phyloP scores from a whole-genome alignment of 1,140 invertebrate genomes.

The Campoletis sonorensis region DNA sequence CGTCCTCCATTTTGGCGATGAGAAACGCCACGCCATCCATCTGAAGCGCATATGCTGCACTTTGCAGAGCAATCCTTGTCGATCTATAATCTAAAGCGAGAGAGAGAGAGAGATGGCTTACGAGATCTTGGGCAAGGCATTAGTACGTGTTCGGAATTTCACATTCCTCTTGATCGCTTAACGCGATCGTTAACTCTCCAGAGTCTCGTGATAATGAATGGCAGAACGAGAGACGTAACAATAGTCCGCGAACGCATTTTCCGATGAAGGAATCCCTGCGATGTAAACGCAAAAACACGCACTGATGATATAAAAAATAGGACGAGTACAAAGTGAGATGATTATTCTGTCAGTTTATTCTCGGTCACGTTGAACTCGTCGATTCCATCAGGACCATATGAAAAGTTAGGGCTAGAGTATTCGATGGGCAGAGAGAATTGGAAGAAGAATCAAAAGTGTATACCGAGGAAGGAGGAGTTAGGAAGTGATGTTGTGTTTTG shows the following conservation, averaged over 20 bases:
- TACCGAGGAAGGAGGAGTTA: no score
- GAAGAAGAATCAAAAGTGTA: background rate
- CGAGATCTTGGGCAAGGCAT: constrained; percentile 49
- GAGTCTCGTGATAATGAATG: constrained; percentile 60
- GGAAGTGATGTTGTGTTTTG: background rate
- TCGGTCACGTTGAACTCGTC: background rate
- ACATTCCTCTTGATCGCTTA: constrained; percentile 61
- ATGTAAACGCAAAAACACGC: background rate
- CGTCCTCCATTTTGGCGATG: constrained; percentile 2
- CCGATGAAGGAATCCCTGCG: background rate
- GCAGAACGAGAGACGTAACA: constrained; percentile 34
- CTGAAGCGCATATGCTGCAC: background rate
- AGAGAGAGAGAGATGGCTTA: background rate
- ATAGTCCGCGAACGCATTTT: background rate
- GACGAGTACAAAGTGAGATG: background rate
- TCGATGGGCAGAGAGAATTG: background rate
- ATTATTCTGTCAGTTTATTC: background rate
- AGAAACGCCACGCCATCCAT: background rate
- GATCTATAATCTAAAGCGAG: background rate
- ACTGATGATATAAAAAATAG: background rate
- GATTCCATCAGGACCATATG: background rate
- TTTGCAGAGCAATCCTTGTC: constrained; percentile 14
- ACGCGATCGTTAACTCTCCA: constrained; percentile 65
- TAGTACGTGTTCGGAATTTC: constrained; percentile 64
- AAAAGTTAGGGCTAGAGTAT: background rate